These are phyloP conservation scores for Dryadula phaetusa DNA, from an alignment of 2,888 invertebrate genomes.

Conservation along the genomic window DNA sequence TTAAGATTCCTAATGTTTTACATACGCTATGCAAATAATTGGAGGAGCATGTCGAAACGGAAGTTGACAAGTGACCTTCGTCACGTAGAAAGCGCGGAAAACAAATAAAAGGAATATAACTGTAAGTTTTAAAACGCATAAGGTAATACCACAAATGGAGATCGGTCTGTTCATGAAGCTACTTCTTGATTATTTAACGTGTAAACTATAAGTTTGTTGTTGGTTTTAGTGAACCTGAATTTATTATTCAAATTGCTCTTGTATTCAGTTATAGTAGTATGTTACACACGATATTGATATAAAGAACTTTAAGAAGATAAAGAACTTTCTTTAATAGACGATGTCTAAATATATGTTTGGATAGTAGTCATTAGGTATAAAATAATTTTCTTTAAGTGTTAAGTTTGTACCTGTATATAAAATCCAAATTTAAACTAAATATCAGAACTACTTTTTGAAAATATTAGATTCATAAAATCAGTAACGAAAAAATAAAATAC, in stretches of 20 bases:
- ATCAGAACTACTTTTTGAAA: too few relatives aligned
- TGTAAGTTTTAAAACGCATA: constrained; percentile 11
- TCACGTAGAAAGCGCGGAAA: neutral
- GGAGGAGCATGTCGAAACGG: neutral
- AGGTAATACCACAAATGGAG: constrained; percentile 6
- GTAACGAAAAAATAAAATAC: too few relatives aligned
- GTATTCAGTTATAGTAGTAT: neutral
- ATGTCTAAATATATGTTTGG: too few relatives aligned
- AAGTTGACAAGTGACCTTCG: neutral
- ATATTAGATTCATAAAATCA: too few relatives aligned
- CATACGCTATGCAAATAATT: neutral
- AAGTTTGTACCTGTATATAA: too few relatives aligned
- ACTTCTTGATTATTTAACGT: constrained; percentile 14
- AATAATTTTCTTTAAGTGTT: too few relatives aligned
- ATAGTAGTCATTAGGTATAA: too few relatives aligned
- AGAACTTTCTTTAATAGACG: too few relatives aligned
- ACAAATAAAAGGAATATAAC: constrained; percentile 5
- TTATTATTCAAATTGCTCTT: neutral
- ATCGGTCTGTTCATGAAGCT: neutral
- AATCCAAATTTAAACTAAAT: too few relatives aligned
- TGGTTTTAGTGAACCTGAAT: neutral
- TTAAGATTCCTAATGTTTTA: neutral
- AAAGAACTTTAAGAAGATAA: too few relatives aligned
- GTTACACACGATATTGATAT: too few relatives aligned
- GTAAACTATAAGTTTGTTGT: neutral